Conservation (phyloP, 2,888 invertebrate species). For the Leptinotarsa tumamoca region DNA sequence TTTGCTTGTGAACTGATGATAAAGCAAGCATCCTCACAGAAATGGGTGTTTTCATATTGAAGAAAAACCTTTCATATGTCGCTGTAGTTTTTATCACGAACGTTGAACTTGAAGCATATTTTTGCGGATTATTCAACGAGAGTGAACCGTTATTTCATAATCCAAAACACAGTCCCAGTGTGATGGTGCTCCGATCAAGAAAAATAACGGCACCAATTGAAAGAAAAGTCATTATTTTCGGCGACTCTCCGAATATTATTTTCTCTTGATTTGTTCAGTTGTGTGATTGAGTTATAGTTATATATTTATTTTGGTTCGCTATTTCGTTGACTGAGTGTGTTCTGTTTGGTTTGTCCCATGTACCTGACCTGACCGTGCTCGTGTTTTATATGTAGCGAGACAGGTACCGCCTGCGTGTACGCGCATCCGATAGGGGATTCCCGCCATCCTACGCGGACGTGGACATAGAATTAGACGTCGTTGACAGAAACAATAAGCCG, state of each 20-base stretch:
- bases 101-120: background rate
- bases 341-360: conserved; percentile 66
- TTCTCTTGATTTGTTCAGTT: conserved; percentile 57
- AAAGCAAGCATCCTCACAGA: too few relatives aligned
- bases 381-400: conserved; percentile 84
- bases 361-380: conserved; percentile 66
- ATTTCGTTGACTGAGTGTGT: conserved; percentile 63
- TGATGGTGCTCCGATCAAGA: conserved; percentile 3
- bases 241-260: conserved; percentile 40
- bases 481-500: conserved; percentile 98
- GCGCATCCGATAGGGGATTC: conserved; percentile 95
- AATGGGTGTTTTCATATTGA: too few relatives aligned
- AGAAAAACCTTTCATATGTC: too few relatives aligned
- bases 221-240: conserved; percentile 31
- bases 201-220: conserved; percentile 13
- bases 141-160: conserved; percentile 24
- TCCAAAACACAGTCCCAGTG: conserved; percentile 36
- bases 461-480: conserved; percentile 97
- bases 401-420: conserved; percentile 95
- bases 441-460: conserved; percentile 94
- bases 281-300: conserved; percentile 64
- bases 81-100: background rate
- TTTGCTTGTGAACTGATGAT: too few relatives aligned
- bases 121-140: conserved; percentile 8
- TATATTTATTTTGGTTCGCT: conserved; percentile 52